These are phyloP conservation scores for Xanthostigma xanthostigma DNA, from an alignment of 2,888 invertebrate genomes.

Conservation along the genomic window DNA sequence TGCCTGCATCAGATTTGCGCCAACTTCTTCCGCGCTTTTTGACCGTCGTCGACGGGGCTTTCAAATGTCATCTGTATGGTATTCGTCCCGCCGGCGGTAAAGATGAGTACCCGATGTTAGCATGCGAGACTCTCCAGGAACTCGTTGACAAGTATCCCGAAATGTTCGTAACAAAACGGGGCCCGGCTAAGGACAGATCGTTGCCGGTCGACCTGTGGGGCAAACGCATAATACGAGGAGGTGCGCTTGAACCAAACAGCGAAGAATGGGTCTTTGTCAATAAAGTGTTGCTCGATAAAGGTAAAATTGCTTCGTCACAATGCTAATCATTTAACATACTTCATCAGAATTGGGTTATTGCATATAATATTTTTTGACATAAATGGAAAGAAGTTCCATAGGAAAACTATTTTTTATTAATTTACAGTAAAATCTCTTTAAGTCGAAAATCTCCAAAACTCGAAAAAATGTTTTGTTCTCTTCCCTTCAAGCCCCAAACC, in stretches of 20 bases:
- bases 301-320: slow-evolving; percentile 37
- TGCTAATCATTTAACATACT: too few relatives aligned
- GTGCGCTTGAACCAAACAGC: slow-evolving; percentile 48
- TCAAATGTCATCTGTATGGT: slow-evolving; percentile 53
- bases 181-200: slow-evolving; percentile 16
- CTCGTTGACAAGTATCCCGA: slow-evolving; percentile 34
- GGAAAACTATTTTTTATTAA: too few relatives aligned
- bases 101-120: slow-evolving; percentile 40
- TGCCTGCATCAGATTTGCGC: slow-evolving; percentile 32
- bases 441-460: too few relatives aligned
- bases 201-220: slow-evolving; percentile 49
- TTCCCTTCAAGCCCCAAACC: too few relatives aligned
- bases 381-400: too few relatives aligned
- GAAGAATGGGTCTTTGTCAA: slow-evolving; percentile 52
- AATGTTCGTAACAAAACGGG: slow-evolving; percentile 13
- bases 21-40: slow-evolving; percentile 35
- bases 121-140: slow-evolving; percentile 43
- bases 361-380: too few relatives aligned
- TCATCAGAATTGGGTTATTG: too few relatives aligned
- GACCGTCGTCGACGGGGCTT: slow-evolving; percentile 37
- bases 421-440: too few relatives aligned
- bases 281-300: slow-evolving; percentile 45
- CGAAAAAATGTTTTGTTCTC: too few relatives aligned
- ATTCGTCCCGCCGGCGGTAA: slow-evolving; percentile 52
- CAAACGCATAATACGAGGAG: slow-evolving; percentile 39